Base-by-base conservation (phyloP, 2,113 vertebrate genomes). In the Emberiza fucata region DNA sequence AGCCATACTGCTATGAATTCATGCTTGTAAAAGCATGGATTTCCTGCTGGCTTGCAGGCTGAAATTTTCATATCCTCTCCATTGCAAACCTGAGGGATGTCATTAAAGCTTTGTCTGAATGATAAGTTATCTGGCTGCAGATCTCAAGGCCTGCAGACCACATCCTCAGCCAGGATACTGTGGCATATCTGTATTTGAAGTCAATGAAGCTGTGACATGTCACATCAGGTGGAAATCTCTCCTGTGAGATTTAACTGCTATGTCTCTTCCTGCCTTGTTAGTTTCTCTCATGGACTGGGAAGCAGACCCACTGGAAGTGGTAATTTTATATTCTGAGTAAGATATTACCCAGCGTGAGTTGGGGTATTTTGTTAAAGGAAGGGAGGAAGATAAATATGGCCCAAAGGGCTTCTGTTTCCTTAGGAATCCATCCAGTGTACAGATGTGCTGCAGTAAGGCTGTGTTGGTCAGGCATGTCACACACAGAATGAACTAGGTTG, bases 21-120 rank as follows among this genome's bases (percentile, higher is more conserved):
- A n/a, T 68, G 54, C 85, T 93, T 96, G 71, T 72, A 81, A 83
- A 95, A 94, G 73, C 81, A 70, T 57, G 28, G 21, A 42, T 70
- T 81, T 95, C 69, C 85, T 79, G 54, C 93, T 93, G 93, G 50
- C 61, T 94, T 6, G 1, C 53, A 56, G 65, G 53, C 61, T 94
- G 75, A 69, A 78, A 90, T 94, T 83, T 94, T 72, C 84, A 63
- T 92, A 71, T 79, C 39, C 24, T 83, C 66, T 80, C 89, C 73
- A 37, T 72, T 86, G 57, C 68, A 81, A 91, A 78, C 65, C 77
- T 88, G 86, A 79, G 1, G 2, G 75, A 65, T 86, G 81, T 81
- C 65, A 68, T 89, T 59, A 89, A 54, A 86, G 40, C 51, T 81
- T 78, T 71, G 17, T 77, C 44, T 92, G 83, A 81, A 64, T 86